Evolutionary conservation across 2,888 invertebrate genomes (phyloP).

Genomic region (Hesperia comma): DNA sequence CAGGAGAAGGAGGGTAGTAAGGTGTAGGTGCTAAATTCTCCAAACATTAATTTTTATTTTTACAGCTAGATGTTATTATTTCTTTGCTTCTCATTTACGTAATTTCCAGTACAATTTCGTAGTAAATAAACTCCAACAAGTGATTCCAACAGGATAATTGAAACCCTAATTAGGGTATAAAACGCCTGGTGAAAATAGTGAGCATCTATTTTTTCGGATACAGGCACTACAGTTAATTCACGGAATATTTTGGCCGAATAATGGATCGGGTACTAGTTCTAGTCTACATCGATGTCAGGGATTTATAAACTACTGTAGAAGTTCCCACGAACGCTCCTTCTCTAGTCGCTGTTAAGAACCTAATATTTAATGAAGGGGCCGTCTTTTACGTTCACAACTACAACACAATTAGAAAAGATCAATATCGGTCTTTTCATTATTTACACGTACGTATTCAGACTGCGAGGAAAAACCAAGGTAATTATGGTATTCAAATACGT

Average conservation of each 20-base stretch:
- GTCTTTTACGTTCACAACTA: conserved; percentile 61
- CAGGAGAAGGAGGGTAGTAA: no score
- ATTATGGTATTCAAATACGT: conserved; percentile 41
- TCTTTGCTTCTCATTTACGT: no score
- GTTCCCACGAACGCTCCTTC: conserved; percentile 64
- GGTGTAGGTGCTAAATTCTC: no score
- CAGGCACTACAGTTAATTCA: background rate
- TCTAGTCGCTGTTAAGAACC: conserved; percentile 60
- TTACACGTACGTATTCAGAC: conserved; percentile 47
- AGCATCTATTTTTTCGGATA: background rate
- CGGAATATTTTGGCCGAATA: background rate
- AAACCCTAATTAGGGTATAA: background rate
- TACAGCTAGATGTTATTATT: no score
- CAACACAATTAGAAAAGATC: conserved; percentile 77
- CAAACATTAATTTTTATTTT: no score
- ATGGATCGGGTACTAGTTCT: background rate
- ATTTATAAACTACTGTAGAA: conserved; percentile 39
- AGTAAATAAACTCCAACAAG: no score
- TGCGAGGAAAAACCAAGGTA: conserved; percentile 24
- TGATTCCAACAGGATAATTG: background rate
- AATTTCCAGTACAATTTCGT: no score
- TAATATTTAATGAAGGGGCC: conserved; percentile 74
- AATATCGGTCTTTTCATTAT: conserved; percentile 68
- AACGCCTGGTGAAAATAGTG: no score
- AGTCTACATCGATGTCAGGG: background rate